Conservation (phyloP, 2,888 invertebrate species). For the Ecdyonurus torrentis region DNA sequence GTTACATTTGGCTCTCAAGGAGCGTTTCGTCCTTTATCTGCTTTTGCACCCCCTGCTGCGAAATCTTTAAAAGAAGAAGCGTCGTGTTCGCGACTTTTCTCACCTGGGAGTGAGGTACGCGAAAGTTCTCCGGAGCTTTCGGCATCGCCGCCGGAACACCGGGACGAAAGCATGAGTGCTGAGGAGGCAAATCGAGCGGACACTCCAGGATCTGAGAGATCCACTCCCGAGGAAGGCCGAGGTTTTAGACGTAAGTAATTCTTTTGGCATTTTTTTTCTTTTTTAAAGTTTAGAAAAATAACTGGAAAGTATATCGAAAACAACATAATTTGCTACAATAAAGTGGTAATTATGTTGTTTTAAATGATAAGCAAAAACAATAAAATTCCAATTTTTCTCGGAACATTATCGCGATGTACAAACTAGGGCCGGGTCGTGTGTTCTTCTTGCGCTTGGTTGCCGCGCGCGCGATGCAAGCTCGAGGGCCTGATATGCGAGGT, state of each 20-base stretch:
- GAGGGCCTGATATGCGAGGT: no score
- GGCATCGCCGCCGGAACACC: conserved; percentile 38
- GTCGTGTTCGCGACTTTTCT: background rate
- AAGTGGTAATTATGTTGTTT: no score
- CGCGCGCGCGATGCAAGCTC: no score
- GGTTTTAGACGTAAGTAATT: conserved; percentile 29
- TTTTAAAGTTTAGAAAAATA: no score
- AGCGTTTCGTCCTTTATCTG: conserved; percentile 43
- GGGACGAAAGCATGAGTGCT: conserved; percentile 32
- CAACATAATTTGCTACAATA: no score
- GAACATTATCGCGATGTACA: no score
- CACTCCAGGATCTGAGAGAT: conserved; percentile 31
- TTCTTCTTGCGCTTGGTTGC: no score
- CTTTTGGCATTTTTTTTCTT: no score
- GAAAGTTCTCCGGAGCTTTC: conserved; percentile 38
- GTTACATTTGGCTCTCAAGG: conserved; percentile 36
- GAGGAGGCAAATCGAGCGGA: conserved; percentile 29
- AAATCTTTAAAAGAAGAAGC: conserved; percentile 39
- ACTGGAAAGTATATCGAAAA: no score
- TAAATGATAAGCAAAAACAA: no score
- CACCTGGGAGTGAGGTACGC: background rate
- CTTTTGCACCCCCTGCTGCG: conserved; percentile 43
- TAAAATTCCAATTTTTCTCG: no score
- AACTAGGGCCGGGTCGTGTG: no score
- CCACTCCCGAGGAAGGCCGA: conserved; percentile 30